Evolutionary conservation across 2,113 vertebrate species (phyloP).

Genomic region (Engystomops pustulosus): DNA sequence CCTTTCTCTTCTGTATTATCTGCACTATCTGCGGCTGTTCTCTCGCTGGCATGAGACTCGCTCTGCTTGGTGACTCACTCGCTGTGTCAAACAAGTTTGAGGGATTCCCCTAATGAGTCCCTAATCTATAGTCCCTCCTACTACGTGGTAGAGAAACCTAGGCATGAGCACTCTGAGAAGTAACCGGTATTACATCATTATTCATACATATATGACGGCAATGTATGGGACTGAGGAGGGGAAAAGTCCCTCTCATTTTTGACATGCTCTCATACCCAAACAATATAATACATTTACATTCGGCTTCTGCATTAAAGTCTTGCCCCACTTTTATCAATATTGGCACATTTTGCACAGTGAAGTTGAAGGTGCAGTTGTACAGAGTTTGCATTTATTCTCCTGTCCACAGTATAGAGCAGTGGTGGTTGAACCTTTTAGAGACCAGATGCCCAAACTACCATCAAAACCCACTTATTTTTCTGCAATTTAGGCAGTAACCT

Average conservation of each 20-base stretch:
- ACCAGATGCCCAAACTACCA: too few species aligned
- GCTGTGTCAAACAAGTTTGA: conserved; percentile 14
- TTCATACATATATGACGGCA: not conserved
- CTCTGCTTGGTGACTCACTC: not conserved
- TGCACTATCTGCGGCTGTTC: not conserved
- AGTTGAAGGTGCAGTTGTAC: too few species aligned
- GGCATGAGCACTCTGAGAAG: not conserved
- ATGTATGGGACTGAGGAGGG: not conserved
- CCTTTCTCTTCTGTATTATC: not conserved
- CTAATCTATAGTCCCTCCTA: conserved; percentile 6
- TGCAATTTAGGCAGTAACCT: too few species aligned
- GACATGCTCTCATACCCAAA: not conserved
- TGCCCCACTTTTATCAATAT: too few species aligned
- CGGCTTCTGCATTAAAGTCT: too few species aligned
- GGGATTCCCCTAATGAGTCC: conserved; percentile 50
- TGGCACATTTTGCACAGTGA: too few species aligned
- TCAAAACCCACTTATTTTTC: too few species aligned
- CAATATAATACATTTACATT: not conserved
- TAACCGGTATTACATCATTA: not conserved
- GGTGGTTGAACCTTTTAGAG: too few species aligned
- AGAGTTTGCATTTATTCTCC: too few species aligned
- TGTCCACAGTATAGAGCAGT: too few species aligned
- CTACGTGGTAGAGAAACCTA: not conserved
- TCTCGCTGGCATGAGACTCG: not conserved
- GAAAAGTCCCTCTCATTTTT: not conserved